A percentile compares a stretch with the other conserved stretches of the same genome.
phyloP scores from a whole-genome alignment of 2,888 invertebrate genomes.

The Eupelmus urozonus region DNA sequence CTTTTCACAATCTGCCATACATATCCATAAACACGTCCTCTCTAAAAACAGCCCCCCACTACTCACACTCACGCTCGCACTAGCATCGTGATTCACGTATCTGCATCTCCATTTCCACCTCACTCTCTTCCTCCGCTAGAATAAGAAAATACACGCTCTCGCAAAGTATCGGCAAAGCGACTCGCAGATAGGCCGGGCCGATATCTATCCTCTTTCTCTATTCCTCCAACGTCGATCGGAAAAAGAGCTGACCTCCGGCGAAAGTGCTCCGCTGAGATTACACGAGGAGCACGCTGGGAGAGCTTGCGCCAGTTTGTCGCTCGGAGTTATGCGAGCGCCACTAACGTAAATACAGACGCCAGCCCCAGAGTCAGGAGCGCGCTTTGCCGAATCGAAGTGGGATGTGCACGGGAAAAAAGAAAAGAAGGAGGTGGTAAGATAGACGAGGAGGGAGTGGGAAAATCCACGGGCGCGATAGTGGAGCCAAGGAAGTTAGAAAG shows the following conservation, averaged over 20 bases:
- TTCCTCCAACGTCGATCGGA: conserved; percentile 43
- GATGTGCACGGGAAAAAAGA: too few species aligned
- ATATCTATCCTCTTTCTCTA: conserved; percentile 51
- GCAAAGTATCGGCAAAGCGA: conserved; percentile 53
- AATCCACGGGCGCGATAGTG: conserved; percentile 49
- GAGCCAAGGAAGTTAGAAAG: conserved; percentile 63
- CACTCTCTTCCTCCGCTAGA: too few species aligned
- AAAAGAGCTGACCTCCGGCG: conserved; percentile 45
- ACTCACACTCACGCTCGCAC: too few species aligned
- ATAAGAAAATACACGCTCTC: too few species aligned
- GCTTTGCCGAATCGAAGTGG: conserved; percentile 37
- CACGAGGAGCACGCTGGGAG: conserved; percentile 58
- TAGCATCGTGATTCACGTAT: too few species aligned
- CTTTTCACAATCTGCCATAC: too few species aligned
- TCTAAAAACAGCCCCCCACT: too few species aligned
- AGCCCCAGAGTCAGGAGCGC: conserved; percentile 19
- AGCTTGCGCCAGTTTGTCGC: conserved; percentile 70
- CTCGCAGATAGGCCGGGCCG: conserved; percentile 61
- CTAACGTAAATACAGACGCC: conserved; percentile 70
- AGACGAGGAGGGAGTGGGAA: conserved; percentile 49
- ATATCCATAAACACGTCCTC: too few species aligned
- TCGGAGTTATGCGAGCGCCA: conserved; percentile 70
- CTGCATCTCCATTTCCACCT: too few species aligned
- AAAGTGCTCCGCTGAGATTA: conserved; percentile 67
- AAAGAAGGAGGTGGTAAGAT: conserved; percentile 45